Evolutionary conservation across 1,140 invertebrate species (phyloP).

Genomic region (Musca domestica): DNA sequence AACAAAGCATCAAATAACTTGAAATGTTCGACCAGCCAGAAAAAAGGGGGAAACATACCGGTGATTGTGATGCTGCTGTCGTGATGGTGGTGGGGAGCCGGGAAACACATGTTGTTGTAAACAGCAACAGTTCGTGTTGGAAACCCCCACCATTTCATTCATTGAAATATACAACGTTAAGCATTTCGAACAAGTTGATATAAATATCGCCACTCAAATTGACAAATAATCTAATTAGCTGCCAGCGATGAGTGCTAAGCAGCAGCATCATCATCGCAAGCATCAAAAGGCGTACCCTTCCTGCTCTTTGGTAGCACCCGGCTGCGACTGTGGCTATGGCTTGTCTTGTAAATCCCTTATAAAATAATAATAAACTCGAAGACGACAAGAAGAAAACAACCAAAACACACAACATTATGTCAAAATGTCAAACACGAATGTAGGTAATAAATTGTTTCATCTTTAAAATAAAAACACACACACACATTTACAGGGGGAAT

Average conservation of each 20-base stretch:
- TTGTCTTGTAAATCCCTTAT: constrained; percentile 7
- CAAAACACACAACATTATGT: constrained; percentile 32
- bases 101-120: constrained; percentile 6
- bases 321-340: too few relatives aligned
- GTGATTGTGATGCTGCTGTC: too few relatives aligned
- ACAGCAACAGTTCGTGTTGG: not conserved
- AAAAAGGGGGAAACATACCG: too few relatives aligned
- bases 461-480: constrained; percentile 3
- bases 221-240: constrained; percentile 53
- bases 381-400: not conserved
- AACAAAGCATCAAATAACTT: constrained; percentile 19
- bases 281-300: constrained; percentile 28
- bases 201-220: constrained; percentile 26
- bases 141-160: not conserved
- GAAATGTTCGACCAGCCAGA: not conserved
- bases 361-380: constrained; percentile 7
- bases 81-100: not conserved
- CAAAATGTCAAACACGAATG: constrained; percentile 45
- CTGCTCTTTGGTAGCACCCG: not conserved
- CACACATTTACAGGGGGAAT: not conserved
- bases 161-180: too few relatives aligned
- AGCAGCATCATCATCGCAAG: too few relatives aligned
- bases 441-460: constrained; percentile 47
- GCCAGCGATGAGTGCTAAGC: constrained; percentile 44
- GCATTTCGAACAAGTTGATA: constrained; percentile 8